Percentiles rank a stretch among this genome's conserved stretches.
These are phyloP conservation scores for Cerastoderma edule DNA, from an alignment of 2,888 invertebrate species.

Conservation along the genomic window DNA sequence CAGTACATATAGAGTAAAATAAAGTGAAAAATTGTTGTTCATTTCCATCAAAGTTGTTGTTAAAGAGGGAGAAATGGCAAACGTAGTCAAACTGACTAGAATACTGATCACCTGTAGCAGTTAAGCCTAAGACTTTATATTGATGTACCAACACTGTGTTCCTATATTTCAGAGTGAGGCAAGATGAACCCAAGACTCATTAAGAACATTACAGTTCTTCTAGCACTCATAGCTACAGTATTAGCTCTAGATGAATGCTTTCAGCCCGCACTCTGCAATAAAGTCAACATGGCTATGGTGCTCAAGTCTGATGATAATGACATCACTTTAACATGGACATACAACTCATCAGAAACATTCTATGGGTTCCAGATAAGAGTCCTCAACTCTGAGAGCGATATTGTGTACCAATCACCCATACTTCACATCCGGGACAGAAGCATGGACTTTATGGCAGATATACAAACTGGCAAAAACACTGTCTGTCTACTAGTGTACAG, in stretches of 20 bases:
- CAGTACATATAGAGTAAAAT: too few relatives aligned
- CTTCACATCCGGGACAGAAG: slow-evolving; percentile 27
- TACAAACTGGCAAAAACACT: slow-evolving; percentile 28
- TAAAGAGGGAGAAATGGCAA: too few relatives aligned
- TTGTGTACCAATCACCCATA: slow-evolving; percentile 42
- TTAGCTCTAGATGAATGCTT: slow-evolving; percentile 3
- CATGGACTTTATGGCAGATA: slow-evolving; percentile 36
- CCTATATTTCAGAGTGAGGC: background rate
- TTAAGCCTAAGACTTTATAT: too few relatives aligned
- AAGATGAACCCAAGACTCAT: background rate
- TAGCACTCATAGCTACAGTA: background rate
- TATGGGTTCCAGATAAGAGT: slow-evolving; percentile 44
- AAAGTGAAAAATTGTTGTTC: too few relatives aligned
- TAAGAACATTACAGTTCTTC: background rate
- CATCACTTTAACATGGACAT: slow-evolving; percentile 35
- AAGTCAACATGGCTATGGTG: background rate
- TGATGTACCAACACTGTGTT: too few relatives aligned
- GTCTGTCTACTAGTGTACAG: slow-evolving; percentile 34
- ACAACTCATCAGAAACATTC: slow-evolving; percentile 30
- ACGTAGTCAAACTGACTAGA: too few relatives aligned
- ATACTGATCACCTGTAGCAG: too few relatives aligned
- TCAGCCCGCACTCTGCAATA: background rate
- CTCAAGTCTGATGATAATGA: background rate
- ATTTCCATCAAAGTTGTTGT: too few relatives aligned
- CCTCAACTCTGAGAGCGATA: slow-evolving; percentile 14